These are phyloP conservation scores for Calliopum simillimum DNA, from an alignment of 2,888 invertebrate genomes.

Conservation along the genomic window DNA sequence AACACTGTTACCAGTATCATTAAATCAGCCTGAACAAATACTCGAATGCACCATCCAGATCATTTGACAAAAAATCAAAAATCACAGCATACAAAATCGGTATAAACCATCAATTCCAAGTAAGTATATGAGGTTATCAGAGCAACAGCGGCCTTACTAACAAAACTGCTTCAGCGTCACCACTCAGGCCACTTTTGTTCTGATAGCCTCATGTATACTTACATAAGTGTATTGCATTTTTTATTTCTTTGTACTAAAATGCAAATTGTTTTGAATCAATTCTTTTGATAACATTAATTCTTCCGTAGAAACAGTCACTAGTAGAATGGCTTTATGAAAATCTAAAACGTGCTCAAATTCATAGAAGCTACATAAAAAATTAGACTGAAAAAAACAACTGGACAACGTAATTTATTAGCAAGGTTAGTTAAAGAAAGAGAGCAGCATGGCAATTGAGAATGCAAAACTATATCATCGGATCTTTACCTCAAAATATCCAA, in stretches of 20 bases:
- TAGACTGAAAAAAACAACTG: background rate
- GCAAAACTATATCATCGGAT: background rate
- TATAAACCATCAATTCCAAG: too few species aligned
- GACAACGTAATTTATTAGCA: too few species aligned
- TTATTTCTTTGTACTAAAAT: too few species aligned
- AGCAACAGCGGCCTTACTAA: too few species aligned
- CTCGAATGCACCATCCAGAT: background rate
- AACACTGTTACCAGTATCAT: background rate
- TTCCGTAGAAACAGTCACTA: background rate
- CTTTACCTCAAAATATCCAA: background rate
- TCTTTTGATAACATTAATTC: background rate
- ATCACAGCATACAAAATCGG: background rate
- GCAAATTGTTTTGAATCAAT: too few species aligned
- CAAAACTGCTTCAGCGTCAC: too few species aligned
- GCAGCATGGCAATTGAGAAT: background rate
- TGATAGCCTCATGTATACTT: too few species aligned
- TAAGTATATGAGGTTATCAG: too few species aligned
- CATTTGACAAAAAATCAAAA: background rate
- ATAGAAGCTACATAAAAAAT: too few species aligned
- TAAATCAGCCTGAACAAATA: background rate
- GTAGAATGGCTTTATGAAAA: background rate
- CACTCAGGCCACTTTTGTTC: too few species aligned
- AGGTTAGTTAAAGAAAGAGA: conserved; percentile 3
- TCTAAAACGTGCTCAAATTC: background rate
- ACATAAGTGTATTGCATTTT: too few species aligned